Conservation (phyloP, 2,797 vertebrate species). For the Aphelocoma californica region DNA sequence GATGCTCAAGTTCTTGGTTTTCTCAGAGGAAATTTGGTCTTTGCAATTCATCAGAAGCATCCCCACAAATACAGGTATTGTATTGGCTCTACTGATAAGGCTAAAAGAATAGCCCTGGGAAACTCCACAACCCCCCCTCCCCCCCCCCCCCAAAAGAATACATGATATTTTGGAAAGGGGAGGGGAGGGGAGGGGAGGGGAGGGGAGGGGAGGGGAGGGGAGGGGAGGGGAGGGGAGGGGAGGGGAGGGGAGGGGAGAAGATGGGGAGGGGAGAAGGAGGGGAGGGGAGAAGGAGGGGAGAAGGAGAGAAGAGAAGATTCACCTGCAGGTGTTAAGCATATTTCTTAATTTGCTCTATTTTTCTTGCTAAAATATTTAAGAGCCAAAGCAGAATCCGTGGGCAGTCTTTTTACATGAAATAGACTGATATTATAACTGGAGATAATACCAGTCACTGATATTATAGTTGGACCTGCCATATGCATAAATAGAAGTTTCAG, state of each 20-base stretch:
- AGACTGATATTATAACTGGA: not conserved
- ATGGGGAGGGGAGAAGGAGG: no score
- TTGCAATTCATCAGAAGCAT: not conserved
- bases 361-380: not conserved
- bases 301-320: no score
- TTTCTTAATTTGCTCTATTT: not conserved
- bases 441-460: not conserved
- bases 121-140: not conserved
- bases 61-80: not conserved
- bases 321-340: not conserved
- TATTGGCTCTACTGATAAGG: not conserved
- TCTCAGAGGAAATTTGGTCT: not conserved
- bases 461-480: not conserved
- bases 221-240: no score
- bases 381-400: not conserved
- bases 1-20: not conserved
- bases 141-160: not conserved
- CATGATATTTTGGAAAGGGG: not conserved
- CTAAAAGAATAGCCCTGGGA: not conserved
- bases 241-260: no score
- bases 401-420: not conserved
- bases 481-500: not conserved
- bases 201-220: no score
- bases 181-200: no score
- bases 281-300: no score